Percentiles rank a stretch among this genome's conserved stretches.
Conservation (phyloP, 2,797 vertebrate genomes). For the Artibeus jamaicensis region DNA sequence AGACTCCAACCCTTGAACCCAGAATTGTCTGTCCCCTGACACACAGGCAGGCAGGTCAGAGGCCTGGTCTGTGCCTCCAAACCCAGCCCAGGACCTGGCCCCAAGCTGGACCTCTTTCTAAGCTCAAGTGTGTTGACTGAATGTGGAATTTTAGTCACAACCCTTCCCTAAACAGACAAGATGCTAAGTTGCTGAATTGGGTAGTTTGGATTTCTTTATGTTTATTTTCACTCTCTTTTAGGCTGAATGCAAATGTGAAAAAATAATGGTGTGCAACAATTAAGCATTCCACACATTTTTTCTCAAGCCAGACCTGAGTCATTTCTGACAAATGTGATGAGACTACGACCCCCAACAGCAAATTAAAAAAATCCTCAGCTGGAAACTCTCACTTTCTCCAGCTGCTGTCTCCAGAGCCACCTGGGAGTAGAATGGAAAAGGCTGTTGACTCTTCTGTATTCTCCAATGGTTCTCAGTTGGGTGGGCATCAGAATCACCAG, state of each 20-base stretch:
- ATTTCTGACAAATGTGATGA: constrained; percentile 46
- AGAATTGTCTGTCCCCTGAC: not conserved
- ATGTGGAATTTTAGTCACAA: not conserved
- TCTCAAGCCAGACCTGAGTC: constrained; percentile 43
- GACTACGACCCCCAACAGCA: not conserved
- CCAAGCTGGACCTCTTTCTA: not conserved
- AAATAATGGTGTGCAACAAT: not conserved
- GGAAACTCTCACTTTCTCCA: not conserved
- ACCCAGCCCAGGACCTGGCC: not conserved
- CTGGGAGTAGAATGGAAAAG: not conserved
- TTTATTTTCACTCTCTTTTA: constrained; percentile 46
- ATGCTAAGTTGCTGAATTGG: not conserved
- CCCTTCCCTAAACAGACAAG: not conserved
- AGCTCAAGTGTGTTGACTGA: not conserved
- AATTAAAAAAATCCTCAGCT: not conserved
- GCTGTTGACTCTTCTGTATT: not conserved
- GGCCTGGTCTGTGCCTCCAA: not conserved
- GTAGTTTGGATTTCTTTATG: not conserved
- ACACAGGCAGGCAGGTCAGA: not conserved
- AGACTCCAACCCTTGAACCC: not conserved
- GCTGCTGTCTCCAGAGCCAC: not conserved
- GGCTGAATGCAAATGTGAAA: constrained; percentile 18
- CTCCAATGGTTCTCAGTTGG: not conserved
- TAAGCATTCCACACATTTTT: constrained; percentile 45
- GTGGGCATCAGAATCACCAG: not conserved